phyloP scores from a whole-genome alignment of 1,140 invertebrate species.

The Bombus difficillimus region DNA sequence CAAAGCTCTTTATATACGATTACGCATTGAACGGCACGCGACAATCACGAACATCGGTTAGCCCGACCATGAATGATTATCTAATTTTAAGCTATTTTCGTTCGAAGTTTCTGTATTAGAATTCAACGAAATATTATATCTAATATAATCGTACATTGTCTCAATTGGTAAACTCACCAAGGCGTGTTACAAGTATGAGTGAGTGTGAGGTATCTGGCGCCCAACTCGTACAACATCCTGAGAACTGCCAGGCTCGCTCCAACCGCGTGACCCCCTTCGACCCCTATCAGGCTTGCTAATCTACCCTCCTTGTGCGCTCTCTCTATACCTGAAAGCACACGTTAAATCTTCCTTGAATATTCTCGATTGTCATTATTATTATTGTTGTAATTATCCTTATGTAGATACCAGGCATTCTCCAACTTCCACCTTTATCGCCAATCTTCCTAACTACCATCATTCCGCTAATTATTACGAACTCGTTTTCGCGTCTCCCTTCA shows the following conservation, averaged over 20 bases:
- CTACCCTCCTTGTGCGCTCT: slow-evolving; percentile 85
- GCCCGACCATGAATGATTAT: neutral
- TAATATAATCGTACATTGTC: slow-evolving; percentile 35
- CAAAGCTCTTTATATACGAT: neutral
- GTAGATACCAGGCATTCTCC: neutral
- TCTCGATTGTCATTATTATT: slow-evolving; percentile 26
- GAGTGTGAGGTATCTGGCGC: slow-evolving; percentile 91
- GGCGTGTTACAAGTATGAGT: slow-evolving; percentile 94
- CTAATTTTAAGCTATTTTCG: neutral
- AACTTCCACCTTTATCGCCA: neutral
- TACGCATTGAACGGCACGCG: neutral
- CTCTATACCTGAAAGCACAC: slow-evolving; percentile 84
- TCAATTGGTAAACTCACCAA: slow-evolving; percentile 85
- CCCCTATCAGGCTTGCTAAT: slow-evolving; percentile 89
- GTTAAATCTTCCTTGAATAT: slow-evolving; percentile 31
- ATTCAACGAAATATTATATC: too few species aligned
- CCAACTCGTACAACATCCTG: slow-evolving; percentile 91
- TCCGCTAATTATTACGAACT: neutral
- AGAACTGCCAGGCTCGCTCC: slow-evolving; percentile 91
- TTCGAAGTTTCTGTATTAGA: neutral
- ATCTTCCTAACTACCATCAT: neutral
- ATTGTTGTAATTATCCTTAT: slow-evolving; percentile 28
- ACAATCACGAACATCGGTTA: neutral
- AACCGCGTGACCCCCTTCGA: slow-evolving; percentile 93
- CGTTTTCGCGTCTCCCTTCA: neutral